A percentile compares a stretch with the other conserved stretches of the same genome.
Conservation (phyloP, 1,140 invertebrate species). For the Drosophila parabipectinata region DNA sequence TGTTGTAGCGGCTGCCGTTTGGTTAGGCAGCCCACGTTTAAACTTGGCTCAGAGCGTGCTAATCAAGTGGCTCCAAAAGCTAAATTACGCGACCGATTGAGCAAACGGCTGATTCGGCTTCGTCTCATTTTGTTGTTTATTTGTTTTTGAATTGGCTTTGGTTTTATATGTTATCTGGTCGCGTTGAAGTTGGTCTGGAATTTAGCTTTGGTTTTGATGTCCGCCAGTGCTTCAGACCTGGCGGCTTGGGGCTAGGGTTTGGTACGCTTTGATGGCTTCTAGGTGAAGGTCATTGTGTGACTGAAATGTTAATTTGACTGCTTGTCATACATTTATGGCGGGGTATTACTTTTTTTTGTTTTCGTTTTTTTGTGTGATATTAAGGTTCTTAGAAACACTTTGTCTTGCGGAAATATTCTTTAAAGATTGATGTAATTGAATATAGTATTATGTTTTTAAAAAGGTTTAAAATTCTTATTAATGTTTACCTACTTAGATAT, state of each 20-base stretch:
- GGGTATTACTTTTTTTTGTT: background rate
- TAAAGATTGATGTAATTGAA: background rate
- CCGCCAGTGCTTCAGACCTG: conserved; percentile 9
- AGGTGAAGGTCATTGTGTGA: conserved; percentile 77
- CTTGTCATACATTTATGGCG: conserved; percentile 48
- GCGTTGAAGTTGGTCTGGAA: conserved; percentile 36
- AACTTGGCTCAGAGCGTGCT: conserved; percentile 77
- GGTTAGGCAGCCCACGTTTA: conserved; percentile 77
- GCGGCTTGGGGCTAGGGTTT: conserved; percentile 34
- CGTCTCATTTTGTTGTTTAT: conserved; percentile 35
- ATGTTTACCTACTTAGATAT: too few relatives aligned
- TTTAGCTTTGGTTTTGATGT: conserved; percentile 35
- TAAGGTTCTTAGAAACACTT: conserved; percentile 21
- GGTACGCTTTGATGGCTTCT: conserved; percentile 74
- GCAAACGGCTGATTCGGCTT: conserved; percentile 53
- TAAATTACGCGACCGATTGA: conserved; percentile 74
- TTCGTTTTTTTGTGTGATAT: conserved; percentile 23
- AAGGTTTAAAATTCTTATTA: background rate
- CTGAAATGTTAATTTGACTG: conserved; percentile 72
- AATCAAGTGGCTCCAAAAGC: conserved; percentile 69
- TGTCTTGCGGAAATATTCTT: conserved; percentile 23
- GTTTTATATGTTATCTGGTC: conserved; percentile 43
- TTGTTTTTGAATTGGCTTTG: conserved; percentile 42
- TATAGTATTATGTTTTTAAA: too few relatives aligned
- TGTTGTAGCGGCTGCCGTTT: conserved; percentile 49